phyloP scores from a whole-genome alignment of 2,113 vertebrate genomes.

The Prionailurus bengalensis region DNA sequence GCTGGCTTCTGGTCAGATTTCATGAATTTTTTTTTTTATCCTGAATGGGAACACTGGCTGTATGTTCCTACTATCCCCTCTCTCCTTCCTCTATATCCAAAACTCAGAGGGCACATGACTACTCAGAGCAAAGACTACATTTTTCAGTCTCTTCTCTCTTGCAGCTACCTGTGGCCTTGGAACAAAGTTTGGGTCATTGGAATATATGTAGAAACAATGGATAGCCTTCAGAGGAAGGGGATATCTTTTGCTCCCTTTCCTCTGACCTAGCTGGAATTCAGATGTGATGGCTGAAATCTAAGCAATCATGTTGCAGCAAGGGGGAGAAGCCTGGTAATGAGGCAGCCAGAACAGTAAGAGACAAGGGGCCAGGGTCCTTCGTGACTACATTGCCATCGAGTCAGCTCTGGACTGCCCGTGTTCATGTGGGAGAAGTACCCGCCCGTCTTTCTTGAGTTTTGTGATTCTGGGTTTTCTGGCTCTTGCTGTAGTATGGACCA shows the following conservation, averaged over 20 bases:
- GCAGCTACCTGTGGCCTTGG: background rate
- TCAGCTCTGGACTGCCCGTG: background rate
- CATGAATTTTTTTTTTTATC: slow-evolving; percentile 30
- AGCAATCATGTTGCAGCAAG: background rate
- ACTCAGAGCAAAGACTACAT: background rate
- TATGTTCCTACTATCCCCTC: background rate
- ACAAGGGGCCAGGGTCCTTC: too few relatives aligned
- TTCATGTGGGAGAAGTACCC: background rate
- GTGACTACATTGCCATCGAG: rapidly evolving
- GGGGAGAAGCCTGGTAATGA: background rate
- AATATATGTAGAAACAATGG: background rate
- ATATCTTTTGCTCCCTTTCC: background rate
- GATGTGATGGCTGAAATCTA: background rate
- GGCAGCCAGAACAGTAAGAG: background rate
- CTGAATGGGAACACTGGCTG: background rate
- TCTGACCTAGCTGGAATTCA: background rate
- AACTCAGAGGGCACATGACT: background rate
- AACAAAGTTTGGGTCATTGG: background rate
- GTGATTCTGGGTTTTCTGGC: background rate
- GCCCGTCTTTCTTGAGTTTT: background rate
- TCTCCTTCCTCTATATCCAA: background rate
- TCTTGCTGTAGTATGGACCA: background rate
- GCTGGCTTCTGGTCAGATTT: slow-evolving; percentile 27
- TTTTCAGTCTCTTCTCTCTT: background rate
- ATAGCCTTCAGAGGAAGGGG: background rate